Base-by-base conservation (phyloP, 2,888 invertebrate genomes). In the Rhyacophila evoluta region DNA sequence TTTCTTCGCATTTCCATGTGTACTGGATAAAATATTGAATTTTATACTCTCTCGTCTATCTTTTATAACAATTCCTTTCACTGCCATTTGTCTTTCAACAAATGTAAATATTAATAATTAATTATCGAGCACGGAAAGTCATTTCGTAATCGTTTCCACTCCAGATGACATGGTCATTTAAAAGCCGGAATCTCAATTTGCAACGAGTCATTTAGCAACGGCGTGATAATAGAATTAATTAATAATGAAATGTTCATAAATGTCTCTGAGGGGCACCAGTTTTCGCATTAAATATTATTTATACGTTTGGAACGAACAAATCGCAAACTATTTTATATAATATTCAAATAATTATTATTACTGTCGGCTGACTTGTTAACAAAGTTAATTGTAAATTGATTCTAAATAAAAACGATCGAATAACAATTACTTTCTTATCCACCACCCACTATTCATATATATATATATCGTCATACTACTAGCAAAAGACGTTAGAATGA, bases 221-320 rank as follows among this genome's bases (percentile, higher is more conserved):
- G 25, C 55, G 55, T 55, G 55, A 55, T 55, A 55, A 55, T 55
- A 8, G 55, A 25, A 55, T 55, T 55, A 55, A 55, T 55, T 25
- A 55, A 6, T 55, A 19, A 19, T 55, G 10, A n/a, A 55, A 55
- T 55, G 8, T 55, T 15, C 10, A 25, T 25, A 19, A 12, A 25
- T 25, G 19, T 0, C 55, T 4, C 29, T 33, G 6, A 33, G 29
- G 29, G 6, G 29, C 29, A 33, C 29, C 6, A 33, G 6, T 33
- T 2, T 25, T 10, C 55, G 10, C 2, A 2, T 19, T 2, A 55
- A 55, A 55, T 55, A 55, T n/a, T n/a, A 25, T 25, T 55, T 55
- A n/a, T n/a, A n/a, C n/a, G n/a, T n/a, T n/a, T n/a, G n/a, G n/a
- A n/a, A n/a, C n/a, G n/a, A n/a, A n/a, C n/a, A n/a, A n/a, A n/a